phyloP scores from a whole-genome alignment of 64 coral and sea anemone genomes.

The Actinia tenebrosa region DNA sequence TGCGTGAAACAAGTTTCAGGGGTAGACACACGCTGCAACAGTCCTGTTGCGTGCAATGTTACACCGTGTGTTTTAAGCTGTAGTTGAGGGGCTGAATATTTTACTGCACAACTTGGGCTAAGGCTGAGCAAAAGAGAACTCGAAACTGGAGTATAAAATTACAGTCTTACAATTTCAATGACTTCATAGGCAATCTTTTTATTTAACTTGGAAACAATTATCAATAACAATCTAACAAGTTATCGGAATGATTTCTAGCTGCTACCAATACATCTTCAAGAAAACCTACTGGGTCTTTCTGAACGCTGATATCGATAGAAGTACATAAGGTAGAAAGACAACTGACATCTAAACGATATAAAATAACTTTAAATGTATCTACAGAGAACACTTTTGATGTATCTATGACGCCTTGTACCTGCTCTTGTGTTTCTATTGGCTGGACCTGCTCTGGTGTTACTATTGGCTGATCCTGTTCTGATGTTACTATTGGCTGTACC shows the following conservation, averaged over 20 bases:
- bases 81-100: no score
- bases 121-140: no score
- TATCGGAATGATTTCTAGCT: constrained; percentile 47
- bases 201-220: background rate
- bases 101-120: no score
- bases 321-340: constrained; percentile 20
- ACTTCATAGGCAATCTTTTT: no score
- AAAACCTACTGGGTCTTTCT: constrained; percentile 59
- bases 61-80: no score
- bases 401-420: background rate
- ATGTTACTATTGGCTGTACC: background rate
- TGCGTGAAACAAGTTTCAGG: no score
- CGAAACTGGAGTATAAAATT: no score
- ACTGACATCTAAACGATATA: constrained; percentile 31
- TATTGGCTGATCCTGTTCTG: constrained; percentile 1
- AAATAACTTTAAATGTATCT: constrained; percentile 26
- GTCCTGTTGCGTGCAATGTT: no score
- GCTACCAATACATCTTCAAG: constrained; percentile 66
- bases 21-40: no score
- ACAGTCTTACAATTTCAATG: no score
- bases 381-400: constrained; percentile 2
- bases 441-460: constrained; percentile 1
- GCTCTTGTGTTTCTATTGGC: background rate
- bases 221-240: constrained; percentile 87
- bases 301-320: constrained; percentile 43